Base-by-base conservation (phyloP, 2,797 vertebrate species). In the Fundulus diaphanus region DNA sequence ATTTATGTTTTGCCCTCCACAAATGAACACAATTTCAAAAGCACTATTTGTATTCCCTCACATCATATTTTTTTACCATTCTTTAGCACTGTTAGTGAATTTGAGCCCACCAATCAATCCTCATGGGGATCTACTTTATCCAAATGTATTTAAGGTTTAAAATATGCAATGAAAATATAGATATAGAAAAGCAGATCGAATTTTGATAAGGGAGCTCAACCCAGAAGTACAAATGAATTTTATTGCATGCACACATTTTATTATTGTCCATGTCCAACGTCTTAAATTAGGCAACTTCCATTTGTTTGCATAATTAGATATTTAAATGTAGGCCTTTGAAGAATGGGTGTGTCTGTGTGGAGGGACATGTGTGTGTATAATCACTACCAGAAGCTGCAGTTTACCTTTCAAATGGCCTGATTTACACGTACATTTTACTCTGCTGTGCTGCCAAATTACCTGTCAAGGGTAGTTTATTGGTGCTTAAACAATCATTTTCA, bases 401-500 rank as follows among this genome's bases (percentile, higher is more conserved):
- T 76, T 57, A 80, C 74, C 85, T 72, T 86, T 81, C 70, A 80
- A 76, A 86, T 35, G 20, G 31, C 71, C 81, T 89, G 83, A 92
- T 91, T 90, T 90, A 88, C 84, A 81, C 57, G 52, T 72, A 84
- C 81, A 79, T 77, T 87, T 72, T 79, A 72, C 81, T 61, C 18
- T 70, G 81, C 83, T 20, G n/a, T 42, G 54, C 75, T 88, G 85
- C 88, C 85, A 90, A 88, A 90, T 92, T 75, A 89, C 86, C 86
- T 90, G 82, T 84, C 85, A 59, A 54, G 46, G 77, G 56, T 90
- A 82, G 48, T 93, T 91, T 88, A 90, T 86, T 84, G 84, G 73
- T 84, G 84, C 85, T 93, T 89, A 88, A 89, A 88, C 80, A 80
- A 87, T 90, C 80, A 90, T 92, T 92, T 89, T 90, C 80, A 74